Evolutionary conservation across 2,113 vertebrate species (phyloP).

Genomic region (Azemiops feae): DNA sequence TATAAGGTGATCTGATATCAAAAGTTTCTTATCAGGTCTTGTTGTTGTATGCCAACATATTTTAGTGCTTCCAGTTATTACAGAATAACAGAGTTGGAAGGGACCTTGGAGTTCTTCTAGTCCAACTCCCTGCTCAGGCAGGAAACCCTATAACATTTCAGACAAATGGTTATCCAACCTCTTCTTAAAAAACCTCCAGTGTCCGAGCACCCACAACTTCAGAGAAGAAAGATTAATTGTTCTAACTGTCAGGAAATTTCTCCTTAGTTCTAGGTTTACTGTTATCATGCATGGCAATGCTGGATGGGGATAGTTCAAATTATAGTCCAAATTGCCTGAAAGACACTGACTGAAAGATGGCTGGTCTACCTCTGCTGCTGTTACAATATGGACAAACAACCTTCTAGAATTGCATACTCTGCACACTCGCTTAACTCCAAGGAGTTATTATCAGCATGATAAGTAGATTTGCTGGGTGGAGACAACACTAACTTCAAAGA

Average conservation of each 20-base stretch:
- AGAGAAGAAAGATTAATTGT: neutral
- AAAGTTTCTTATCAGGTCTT: neutral
- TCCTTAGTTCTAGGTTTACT: neutral
- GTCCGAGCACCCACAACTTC: neutral
- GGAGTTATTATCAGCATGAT: neutral
- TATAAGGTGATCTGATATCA: neutral
- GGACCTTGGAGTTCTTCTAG: neutral
- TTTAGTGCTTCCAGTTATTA: neutral
- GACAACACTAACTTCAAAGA: neutral
- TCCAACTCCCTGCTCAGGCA: neutral
- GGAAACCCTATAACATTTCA: neutral
- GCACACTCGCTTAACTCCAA: accelerated
- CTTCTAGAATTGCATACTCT: neutral
- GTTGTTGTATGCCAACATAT: neutral
- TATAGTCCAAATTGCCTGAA: neutral
- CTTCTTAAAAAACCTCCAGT: neutral
- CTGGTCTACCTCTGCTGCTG: neutral
- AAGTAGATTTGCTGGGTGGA: neutral
- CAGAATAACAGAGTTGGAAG: neutral
- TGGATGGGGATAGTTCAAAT: neutral
- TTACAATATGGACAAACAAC: neutral
- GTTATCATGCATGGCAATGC: neutral
- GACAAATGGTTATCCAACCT: neutral
- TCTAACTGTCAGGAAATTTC: neutral
- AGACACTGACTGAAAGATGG: neutral